phyloP scores from a whole-genome alignment of 2,113 vertebrate species.

The Laterallus jamaicensis region DNA sequence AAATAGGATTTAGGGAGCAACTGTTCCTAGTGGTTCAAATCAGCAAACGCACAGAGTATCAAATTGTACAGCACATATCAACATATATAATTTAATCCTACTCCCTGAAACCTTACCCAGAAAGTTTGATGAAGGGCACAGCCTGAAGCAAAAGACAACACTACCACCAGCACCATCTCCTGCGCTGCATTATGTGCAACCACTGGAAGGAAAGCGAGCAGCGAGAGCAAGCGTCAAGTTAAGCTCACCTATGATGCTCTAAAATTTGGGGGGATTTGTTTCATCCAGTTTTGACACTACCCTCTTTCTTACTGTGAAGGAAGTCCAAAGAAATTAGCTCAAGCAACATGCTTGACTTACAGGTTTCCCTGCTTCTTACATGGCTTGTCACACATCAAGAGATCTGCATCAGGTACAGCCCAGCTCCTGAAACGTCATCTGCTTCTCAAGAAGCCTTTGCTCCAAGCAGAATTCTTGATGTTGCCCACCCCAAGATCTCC shows the following conservation, averaged over 20 bases:
- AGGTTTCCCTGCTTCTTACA: neutral
- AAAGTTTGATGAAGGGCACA: neutral
- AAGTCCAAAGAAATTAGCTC: neutral
- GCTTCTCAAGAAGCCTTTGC: neutral
- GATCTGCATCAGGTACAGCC: neutral
- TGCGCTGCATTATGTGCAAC: neutral
- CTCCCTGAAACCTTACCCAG: neutral
- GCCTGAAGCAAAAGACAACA: neutral
- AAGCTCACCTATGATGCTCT: neutral
- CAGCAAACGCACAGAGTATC: neutral
- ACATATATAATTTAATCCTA: neutral
- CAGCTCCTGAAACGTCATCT: neutral
- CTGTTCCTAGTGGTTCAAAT: neutral
- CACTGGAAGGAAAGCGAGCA: neutral
- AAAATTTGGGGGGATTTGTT: neutral
- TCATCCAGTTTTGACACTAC: neutral
- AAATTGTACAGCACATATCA: neutral
- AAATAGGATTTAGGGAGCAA: neutral
- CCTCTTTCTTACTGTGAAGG: neutral
- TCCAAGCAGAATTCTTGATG: neutral
- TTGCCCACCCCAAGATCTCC: neutral
- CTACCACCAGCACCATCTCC: neutral
- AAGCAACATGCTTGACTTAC: neutral
- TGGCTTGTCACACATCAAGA: neutral
- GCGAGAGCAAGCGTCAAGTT: neutral